These are phyloP conservation scores for Pyxicephalus adspersus DNA, from an alignment of 2,113 vertebrate genomes.

Conservation along the genomic window DNA sequence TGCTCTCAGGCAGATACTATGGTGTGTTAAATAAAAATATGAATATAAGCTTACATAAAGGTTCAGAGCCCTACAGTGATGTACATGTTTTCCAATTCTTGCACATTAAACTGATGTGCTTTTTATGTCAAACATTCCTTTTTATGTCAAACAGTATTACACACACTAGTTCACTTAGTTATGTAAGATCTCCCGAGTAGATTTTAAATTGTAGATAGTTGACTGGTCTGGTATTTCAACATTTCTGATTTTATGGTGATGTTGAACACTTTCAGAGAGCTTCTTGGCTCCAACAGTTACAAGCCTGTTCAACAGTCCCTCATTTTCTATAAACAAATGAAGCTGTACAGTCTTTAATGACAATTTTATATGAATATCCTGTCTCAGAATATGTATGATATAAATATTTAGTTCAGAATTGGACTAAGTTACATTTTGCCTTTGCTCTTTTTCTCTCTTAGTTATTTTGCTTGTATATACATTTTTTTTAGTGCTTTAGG, in stretches of 20 bases:
- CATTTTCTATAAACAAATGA: slow-evolving; percentile 30
- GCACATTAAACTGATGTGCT: too few species aligned
- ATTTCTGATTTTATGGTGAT: slow-evolving; percentile 13
- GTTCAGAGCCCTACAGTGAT: too few species aligned
- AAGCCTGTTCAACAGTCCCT: slow-evolving; percentile 1
- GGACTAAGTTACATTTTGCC: background rate
- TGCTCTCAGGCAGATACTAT: too few species aligned
- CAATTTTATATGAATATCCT: slow-evolving; percentile 44
- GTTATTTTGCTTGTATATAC: background rate
- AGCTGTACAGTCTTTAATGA: slow-evolving; percentile 25
- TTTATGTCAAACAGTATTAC: too few species aligned
- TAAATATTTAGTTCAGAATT: slow-evolving; percentile 31
- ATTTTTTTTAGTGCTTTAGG: background rate
- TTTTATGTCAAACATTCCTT: too few species aligned
- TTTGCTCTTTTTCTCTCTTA: background rate
- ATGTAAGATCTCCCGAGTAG: too few species aligned
- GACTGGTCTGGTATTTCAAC: background rate
- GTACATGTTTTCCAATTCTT: too few species aligned
- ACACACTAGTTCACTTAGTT: too few species aligned
- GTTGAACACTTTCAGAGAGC: background rate
- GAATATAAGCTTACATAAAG: too few species aligned
- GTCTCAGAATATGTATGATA: slow-evolving; percentile 26
- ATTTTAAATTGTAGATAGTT: background rate
- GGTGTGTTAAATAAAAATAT: too few species aligned
- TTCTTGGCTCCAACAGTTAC: slow-evolving; percentile 29